phyloP scores from a whole-genome alignment of 1,140 invertebrate species.

The Chrysoperla carnea region DNA sequence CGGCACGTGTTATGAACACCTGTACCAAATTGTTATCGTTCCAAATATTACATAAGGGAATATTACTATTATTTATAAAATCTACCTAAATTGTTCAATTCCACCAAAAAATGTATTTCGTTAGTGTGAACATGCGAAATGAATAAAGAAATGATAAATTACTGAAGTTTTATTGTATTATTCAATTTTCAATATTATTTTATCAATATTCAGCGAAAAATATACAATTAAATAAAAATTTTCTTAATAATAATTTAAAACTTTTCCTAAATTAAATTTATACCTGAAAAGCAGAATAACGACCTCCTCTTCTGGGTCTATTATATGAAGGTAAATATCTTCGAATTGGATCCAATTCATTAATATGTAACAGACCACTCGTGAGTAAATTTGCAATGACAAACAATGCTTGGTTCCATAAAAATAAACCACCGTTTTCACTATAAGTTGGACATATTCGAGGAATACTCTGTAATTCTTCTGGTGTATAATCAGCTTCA shows the following conservation, averaged over 20 bases:
- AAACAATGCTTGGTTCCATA: slow-evolving; percentile 91
- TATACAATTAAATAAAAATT: too few species aligned
- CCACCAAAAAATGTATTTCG: too few species aligned
- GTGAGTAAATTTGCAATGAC: slow-evolving; percentile 84
- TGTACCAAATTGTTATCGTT: too few species aligned
- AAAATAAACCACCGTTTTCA: slow-evolving; percentile 35
- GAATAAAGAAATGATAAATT: too few species aligned
- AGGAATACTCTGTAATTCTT: slow-evolving; percentile 47
- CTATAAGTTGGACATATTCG: slow-evolving; percentile 34
- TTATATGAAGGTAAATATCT: slow-evolving; percentile 93
- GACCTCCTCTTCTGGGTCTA: slow-evolving; percentile 69
- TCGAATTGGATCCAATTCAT: slow-evolving; percentile 89
- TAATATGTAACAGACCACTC: slow-evolving; percentile 76
- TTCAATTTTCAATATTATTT: too few species aligned
- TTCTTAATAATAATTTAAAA: too few species aligned
- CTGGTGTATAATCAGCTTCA: slow-evolving; percentile 40
- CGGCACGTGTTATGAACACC: too few species aligned
- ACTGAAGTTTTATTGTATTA: too few species aligned
- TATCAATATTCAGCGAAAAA: too few species aligned
- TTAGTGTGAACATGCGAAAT: too few species aligned
- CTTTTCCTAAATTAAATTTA: slow-evolving; percentile 3
- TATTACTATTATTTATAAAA: background rate
- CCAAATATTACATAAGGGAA: too few species aligned
- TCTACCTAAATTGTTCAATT: too few species aligned
- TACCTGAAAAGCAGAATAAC: slow-evolving; percentile 96